Evolutionary conservation across 2,113 vertebrate genomes (phyloP).

Genomic region (Pseudorhombus dupliciocellatus): DNA sequence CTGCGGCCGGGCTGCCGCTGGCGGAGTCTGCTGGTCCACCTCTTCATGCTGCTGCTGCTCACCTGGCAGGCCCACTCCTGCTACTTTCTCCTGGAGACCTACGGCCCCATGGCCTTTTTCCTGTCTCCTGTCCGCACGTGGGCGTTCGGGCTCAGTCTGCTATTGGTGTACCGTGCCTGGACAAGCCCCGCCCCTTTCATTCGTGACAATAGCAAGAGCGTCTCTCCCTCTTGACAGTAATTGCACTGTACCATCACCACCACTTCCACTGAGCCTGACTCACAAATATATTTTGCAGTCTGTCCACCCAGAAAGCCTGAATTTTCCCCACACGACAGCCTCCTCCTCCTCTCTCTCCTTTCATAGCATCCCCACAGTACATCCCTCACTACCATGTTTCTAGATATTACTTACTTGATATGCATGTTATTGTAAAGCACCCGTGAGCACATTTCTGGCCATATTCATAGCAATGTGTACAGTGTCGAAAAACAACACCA

Average conservation of each 20-base stretch:
- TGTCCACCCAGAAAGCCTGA: constrained; percentile 24
- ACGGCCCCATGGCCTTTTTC: constrained; percentile 87
- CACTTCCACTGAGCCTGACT: constrained; percentile 40
- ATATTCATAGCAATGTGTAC: constrained; percentile 58
- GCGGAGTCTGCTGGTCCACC: constrained; percentile 77
- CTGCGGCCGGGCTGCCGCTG: constrained; percentile 65
- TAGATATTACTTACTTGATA: constrained; percentile 65
- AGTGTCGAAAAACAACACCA: constrained; percentile 33
- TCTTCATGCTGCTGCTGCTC: constrained; percentile 86
- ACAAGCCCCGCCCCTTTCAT: constrained; percentile 76
- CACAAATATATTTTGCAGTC: constrained; percentile 56
- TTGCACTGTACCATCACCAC: constrained; percentile 36
- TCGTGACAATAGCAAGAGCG: constrained; percentile 82
- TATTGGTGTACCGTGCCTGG: constrained; percentile 88
- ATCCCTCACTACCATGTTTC: constrained; percentile 50
- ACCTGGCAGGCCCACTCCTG: constrained; percentile 91
- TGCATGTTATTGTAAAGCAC: constrained; percentile 73
- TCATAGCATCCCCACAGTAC: constrained; percentile 37
- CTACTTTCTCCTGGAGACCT: constrained; percentile 89
- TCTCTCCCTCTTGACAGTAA: constrained; percentile 80
- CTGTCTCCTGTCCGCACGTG: constrained; percentile 92
- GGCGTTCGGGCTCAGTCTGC: constrained; percentile 83
- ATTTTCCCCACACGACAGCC: neutral
- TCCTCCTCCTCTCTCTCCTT: constrained; percentile 14
- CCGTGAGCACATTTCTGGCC: constrained; percentile 57